Percentiles rank a stretch among this genome's conserved stretches.
phyloP scores from a whole-genome alignment of 2,888 invertebrate genomes.

The Esperia sulphurella region DNA sequence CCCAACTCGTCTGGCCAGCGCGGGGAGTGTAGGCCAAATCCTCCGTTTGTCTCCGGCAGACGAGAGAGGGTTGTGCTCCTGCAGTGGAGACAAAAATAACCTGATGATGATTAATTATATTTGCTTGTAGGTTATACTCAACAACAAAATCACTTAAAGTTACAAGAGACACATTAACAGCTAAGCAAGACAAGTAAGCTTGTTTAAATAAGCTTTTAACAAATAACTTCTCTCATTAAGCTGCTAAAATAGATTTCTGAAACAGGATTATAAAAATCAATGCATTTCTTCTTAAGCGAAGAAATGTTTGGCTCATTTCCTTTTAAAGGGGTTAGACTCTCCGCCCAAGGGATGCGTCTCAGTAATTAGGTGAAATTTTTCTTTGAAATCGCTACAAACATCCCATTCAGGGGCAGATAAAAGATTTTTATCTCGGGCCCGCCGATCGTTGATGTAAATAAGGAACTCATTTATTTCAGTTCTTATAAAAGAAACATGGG shows the following conservation, averaged over 20 bases:
- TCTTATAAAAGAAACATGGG: not conserved
- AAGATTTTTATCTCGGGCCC: conserved; percentile 53
- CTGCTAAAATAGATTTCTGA: not conserved
- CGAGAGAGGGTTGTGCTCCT: too few species aligned
- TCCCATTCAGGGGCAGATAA: conserved; percentile 60
- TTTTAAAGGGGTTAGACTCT: conserved; percentile 28
- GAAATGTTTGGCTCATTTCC: conserved; percentile 40
- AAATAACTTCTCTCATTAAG: too few species aligned
- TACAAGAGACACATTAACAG: too few species aligned
- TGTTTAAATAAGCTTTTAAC: too few species aligned
- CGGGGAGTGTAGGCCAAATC: too few species aligned
- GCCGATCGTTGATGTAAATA: conserved; percentile 63
- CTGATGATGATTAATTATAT: too few species aligned
- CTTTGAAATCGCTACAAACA: conserved; percentile 58
- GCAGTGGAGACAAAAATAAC: too few species aligned
- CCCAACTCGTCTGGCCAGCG: too few species aligned
- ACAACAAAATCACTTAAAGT: too few species aligned
- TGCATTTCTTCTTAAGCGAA: conserved; percentile 18
- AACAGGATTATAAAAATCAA: conserved; percentile 12
- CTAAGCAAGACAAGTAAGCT: too few species aligned
- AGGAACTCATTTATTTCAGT: conserved; percentile 37
- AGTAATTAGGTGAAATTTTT: conserved; percentile 64
- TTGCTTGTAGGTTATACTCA: too few species aligned
- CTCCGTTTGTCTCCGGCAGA: too few species aligned
- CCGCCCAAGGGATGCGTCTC: conserved; percentile 37